phyloP scores from a whole-genome alignment of 2,797 vertebrate species.

The Rhodeus uyekii region DNA sequence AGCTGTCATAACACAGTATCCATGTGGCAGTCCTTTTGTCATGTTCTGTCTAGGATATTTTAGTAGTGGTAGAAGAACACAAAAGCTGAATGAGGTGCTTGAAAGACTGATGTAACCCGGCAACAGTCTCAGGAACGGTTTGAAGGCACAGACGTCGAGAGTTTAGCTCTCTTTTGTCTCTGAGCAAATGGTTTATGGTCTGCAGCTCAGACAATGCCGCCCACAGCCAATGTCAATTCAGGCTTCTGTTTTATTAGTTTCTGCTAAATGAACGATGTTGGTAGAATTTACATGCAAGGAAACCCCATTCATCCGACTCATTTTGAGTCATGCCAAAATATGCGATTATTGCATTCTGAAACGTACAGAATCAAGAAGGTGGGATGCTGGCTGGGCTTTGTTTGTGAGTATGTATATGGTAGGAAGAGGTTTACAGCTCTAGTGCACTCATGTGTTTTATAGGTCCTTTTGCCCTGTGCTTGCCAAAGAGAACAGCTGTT shows the following conservation, averaged over 20 bases:
- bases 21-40: slow-evolving; percentile 25
- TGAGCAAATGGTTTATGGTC: slow-evolving; percentile 58
- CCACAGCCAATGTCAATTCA: slow-evolving; percentile 61
- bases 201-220: slow-evolving; percentile 56
- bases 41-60: slow-evolving; percentile 24
- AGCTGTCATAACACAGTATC: slow-evolving; percentile 28
- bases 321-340: slow-evolving; percentile 24
- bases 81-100: slow-evolving; percentile 49
- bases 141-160: slow-evolving; percentile 64
- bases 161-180: slow-evolving; percentile 53
- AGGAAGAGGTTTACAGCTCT: slow-evolving; percentile 62
- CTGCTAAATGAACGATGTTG: slow-evolving; percentile 84
- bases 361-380: neutral
- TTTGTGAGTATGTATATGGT: slow-evolving; percentile 71
- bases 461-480: slow-evolving; percentile 39
- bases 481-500: slow-evolving; percentile 55
- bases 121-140: slow-evolving; percentile 77
- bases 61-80: slow-evolving; percentile 39
- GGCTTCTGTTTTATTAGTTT: slow-evolving; percentile 77
- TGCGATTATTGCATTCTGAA: slow-evolving; percentile 27
- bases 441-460: slow-evolving; percentile 50
- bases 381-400: slow-evolving; percentile 2
- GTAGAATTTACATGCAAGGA: slow-evolving; percentile 64
- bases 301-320: slow-evolving; percentile 28
- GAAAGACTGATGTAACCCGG: slow-evolving; percentile 71